Base-by-base conservation (phyloP, 2,113 vertebrate species). In the Propithecus coquereli region DNA sequence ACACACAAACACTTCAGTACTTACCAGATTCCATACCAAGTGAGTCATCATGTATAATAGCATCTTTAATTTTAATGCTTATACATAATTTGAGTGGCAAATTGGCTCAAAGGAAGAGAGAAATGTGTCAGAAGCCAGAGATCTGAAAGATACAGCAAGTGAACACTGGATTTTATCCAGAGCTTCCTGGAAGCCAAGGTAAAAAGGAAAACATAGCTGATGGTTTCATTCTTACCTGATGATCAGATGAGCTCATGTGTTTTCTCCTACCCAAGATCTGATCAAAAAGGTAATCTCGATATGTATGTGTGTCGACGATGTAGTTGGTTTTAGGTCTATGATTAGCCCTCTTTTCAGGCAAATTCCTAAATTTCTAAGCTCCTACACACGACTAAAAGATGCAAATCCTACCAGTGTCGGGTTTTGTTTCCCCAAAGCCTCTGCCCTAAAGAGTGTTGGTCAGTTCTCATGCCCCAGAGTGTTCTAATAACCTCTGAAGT, bases 71-170 rank as follows among this genome's bases (percentile, higher is more conserved):
- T 84, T 50, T 43, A 87, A 59, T 14, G n/a, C n/a, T 66, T 52
- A 20, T 22, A n/a, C 61, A 32, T 85, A 59, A 86, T 61, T 66
- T 70, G 76, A 68, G 40, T n/a, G 57, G 68, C 70, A 74, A 54
- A 45, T 97, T 82, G 94, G 82, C 20, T 71, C 70, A 68, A 40
- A 61, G 65, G 84, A 81, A 80, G 22, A 59, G 12, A 32, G n/a
- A 80, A 87, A 23, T 47, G 20, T 88, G 6, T 96, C 34, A 71
- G 70, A 92, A 95, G 43, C 30, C 23, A 57, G 81, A 79, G 63
- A 71, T 66, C 14, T 1, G 6, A 74, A 74, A 92, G 14, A 25
- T 61, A 84, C 0, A 65, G 50, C 14, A 45, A n/a, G 65, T 43
- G 57, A 94, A 54, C 22, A 8, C 43, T 27, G 13, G 74, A 11